These are phyloP conservation scores for Scomber colias DNA, from an alignment of 2,113 vertebrate species.

Conservation along the genomic window DNA sequence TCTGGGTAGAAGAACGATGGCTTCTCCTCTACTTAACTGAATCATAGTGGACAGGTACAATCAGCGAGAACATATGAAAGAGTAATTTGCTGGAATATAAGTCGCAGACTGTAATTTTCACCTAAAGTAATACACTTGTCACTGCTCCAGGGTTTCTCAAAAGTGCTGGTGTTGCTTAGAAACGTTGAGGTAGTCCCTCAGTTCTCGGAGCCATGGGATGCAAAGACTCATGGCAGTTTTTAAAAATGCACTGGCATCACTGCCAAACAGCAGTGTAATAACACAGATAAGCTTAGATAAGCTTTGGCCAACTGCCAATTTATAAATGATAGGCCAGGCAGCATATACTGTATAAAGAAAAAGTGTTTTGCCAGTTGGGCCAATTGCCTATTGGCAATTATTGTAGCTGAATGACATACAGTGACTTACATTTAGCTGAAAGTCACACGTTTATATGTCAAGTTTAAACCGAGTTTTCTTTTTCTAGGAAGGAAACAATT, in stretches of 20 bases:
- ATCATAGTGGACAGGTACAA: slow-evolving; percentile 33
- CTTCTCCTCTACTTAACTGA: slow-evolving; percentile 31
- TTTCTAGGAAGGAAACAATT: background rate
- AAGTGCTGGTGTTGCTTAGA: slow-evolving; percentile 66
- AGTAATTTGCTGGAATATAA: slow-evolving; percentile 56
- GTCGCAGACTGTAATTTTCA: slow-evolving; percentile 61
- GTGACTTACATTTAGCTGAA: background rate
- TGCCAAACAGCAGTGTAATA: background rate
- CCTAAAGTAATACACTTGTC: slow-evolving; percentile 62
- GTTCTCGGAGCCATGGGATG: slow-evolving; percentile 9
- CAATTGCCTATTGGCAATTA: background rate
- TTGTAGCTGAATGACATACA: background rate
- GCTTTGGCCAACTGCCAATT: background rate
- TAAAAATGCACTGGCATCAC: background rate
- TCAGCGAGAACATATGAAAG: slow-evolving; percentile 45
- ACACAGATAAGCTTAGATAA: background rate
- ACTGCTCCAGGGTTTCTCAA: slow-evolving; percentile 47
- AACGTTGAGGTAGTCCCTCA: slow-evolving; percentile 32
- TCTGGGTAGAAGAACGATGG: background rate
- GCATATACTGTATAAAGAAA: background rate
- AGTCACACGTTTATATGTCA: background rate
- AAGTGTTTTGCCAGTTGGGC: background rate
- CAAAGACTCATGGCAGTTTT: background rate
- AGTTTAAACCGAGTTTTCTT: background rate
- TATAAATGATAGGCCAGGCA: background rate